Evolutionary conservation across 92 coral and sea anemone genomes (phyloP).

Genomic region (Epizoanthus fatuus): DNA sequence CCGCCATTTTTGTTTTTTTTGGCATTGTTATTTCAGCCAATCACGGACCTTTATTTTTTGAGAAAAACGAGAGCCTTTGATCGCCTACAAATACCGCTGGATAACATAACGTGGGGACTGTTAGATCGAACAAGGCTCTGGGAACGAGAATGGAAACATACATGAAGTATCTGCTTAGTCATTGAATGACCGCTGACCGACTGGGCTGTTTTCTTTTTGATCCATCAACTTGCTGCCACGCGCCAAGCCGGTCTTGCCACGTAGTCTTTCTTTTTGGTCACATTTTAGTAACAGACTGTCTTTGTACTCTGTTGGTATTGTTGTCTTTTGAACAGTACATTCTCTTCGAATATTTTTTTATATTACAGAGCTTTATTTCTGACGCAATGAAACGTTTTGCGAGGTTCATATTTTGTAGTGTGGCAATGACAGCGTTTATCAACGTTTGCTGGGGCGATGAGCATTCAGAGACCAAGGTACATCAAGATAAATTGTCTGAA

Average conservation of each 20-base stretch:
- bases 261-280: slow-evolving; percentile 20
- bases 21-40: too few species aligned
- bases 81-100: too few species aligned
- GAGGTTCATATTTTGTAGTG: slow-evolving; percentile 7
- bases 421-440: slow-evolving; percentile 1
- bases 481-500: slow-evolving; percentile 78
- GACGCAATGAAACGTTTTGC: neutral
- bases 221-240: slow-evolving; percentile 8
- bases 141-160: too few species aligned
- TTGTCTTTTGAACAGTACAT: neutral
- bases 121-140: too few species aligned
- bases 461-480: slow-evolving; percentile 50
- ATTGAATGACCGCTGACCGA: slow-evolving; percentile 23
- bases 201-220: neutral
- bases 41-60: too few species aligned
- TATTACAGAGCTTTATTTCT: neutral
- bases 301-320: neutral
- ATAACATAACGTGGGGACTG: too few species aligned
- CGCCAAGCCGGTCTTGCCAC: slow-evolving; percentile 30
- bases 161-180: too few species aligned
- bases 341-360: neutral
- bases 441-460: slow-evolving; percentile 34
- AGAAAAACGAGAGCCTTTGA: too few species aligned
- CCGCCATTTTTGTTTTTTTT: too few species aligned
- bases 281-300: neutral